Base-by-base conservation (phyloP, 2,888 invertebrate genomes). In the Microchrysa polita region DNA sequence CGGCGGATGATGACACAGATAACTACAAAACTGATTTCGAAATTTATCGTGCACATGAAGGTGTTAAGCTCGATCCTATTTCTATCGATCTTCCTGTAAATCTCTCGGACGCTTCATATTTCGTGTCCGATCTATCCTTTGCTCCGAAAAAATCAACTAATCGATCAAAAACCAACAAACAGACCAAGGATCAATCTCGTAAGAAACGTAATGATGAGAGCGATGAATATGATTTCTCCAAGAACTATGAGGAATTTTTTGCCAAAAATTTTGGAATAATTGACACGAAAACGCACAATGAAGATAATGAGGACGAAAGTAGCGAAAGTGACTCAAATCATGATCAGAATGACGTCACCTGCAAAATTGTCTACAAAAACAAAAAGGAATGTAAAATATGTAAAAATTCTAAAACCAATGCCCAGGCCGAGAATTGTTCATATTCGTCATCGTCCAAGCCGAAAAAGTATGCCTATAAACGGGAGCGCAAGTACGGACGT, bases 401-500 rank as follows among this genome's bases (percentile, higher is more conserved):
- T 80, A 90, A 91, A 78, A 90, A 93, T 80, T 88, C 90, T 1
- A 90, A 91, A 81, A 91, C 90, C 1, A 92, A 92, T 59, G 93
- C 91, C 34, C 90, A 91, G 75, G 93, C 90, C 77, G 94, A 94
- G 81, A 91, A 91, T 14, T 95, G 94, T 81, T 91, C 92, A 0
- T 95, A 93, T 82, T 90, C 91, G 10, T 90, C 91, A 0, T 89
- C 90, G 76, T 92, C 92, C 0, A 88, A 89, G 79, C 92, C 92
- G 76, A 90, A 92, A 81, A 87, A 88, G 80, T 91, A 90, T 80
- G 90, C 90, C 9, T 92, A 89, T 79, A 89, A 88, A 5, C 89
- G 88, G 74, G 89, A 90, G 83, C 87, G 87, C 76, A 90, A 89
- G 79, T 90, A 87, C 79, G 87, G 89, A 74, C 89, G 88, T 76